These are phyloP conservation scores for Oxyruncus cristatus DNA, from an alignment of 2,113 vertebrate species.

Conservation along the genomic window DNA sequence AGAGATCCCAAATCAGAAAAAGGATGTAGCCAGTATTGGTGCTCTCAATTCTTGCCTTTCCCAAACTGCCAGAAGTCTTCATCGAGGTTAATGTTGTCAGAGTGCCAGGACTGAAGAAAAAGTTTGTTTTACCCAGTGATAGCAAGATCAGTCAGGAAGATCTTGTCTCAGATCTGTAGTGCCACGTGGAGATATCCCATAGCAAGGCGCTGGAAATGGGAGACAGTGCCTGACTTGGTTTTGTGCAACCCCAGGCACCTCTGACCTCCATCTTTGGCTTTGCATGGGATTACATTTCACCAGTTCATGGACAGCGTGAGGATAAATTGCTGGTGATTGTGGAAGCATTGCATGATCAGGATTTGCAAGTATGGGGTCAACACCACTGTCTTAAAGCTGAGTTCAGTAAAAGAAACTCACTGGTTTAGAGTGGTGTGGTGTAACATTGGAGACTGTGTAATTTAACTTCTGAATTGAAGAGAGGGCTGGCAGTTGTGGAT, in stretches of 20 bases:
- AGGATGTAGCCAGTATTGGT: neutral
- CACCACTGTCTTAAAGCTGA: neutral
- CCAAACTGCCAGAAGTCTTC: neutral
- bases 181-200: neutral
- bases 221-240: neutral
- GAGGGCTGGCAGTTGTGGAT: neutral
- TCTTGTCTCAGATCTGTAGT: neutral
- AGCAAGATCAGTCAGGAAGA: no score
- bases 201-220: neutral
- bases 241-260: neutral
- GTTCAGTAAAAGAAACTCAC: neutral
- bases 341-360: neutral
- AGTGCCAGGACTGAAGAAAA: neutral
- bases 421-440: neutral
- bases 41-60: neutral
- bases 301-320: rapidly evolving
- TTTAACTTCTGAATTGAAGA: neutral
- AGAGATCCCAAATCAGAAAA: neutral
- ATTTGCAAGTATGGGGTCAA: neutral
- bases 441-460: neutral
- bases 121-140: neutral
- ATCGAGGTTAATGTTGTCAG: neutral
- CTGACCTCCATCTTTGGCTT: neutral
- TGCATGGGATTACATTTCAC: neutral
- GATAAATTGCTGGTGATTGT: neutral